Percentiles rank a stretch among this genome's conserved stretches.
Conservation (phyloP, 2,797 vertebrate genomes). For the Gymnothorax javanicus region DNA sequence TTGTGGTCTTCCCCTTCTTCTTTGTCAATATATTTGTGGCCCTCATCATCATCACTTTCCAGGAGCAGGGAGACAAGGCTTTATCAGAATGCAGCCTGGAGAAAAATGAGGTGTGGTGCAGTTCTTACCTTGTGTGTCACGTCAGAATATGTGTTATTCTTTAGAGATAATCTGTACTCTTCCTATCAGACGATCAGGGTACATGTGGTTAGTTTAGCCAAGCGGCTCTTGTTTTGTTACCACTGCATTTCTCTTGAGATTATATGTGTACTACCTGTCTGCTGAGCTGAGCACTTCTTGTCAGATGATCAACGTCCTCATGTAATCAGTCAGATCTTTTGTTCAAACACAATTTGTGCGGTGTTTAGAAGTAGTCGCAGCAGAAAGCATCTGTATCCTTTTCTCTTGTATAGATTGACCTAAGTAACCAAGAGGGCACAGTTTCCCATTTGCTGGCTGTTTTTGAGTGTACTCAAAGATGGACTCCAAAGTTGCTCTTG, state of each 20-base stretch:
- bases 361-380: neutral
- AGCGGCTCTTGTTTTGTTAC: neutral
- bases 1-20: slow-evolving; percentile 98
- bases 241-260: neutral
- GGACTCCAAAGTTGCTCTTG: neutral
- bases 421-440: neutral
- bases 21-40: slow-evolving; percentile 99
- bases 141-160: neutral
- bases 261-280: neutral
- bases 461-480: neutral
- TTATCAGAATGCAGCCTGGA: slow-evolving; percentile 96
- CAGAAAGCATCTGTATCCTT: neutral
- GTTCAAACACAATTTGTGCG: neutral
- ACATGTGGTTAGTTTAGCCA: neutral
- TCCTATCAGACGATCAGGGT: neutral
- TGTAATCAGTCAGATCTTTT: neutral
- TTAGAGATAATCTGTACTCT: neutral
- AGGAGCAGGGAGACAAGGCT: slow-evolving; percentile 97
- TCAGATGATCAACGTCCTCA: neutral
- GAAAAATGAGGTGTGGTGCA: slow-evolving; percentile 87
- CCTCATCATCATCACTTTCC: slow-evolving; percentile 98
- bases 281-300: neutral
- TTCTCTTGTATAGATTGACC: neutral
- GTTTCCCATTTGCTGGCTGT: neutral
- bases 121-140: neutral